These are phyloP conservation scores for Abrostola triplasia DNA, from an alignment of 2,888 invertebrate species.

Conservation along the genomic window DNA sequence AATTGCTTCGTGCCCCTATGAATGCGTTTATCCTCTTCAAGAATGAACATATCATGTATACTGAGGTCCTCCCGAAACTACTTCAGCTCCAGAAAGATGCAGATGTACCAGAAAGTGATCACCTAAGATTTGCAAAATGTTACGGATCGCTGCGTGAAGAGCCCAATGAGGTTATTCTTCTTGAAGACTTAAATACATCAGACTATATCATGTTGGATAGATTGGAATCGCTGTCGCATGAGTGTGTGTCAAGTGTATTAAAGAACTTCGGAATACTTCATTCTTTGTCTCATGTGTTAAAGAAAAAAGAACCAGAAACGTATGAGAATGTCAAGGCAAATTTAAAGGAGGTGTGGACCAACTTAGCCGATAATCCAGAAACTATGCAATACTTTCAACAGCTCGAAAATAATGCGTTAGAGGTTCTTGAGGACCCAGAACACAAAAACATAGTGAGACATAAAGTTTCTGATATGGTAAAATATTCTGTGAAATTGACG, in stretches of 20 bases:
- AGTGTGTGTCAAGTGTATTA: slow-evolving; percentile 60
- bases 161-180: slow-evolving; percentile 64
- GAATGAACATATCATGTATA: slow-evolving; percentile 67
- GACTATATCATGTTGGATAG: slow-evolving; percentile 65
- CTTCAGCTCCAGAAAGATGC: slow-evolving; percentile 61
- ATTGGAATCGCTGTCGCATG: slow-evolving; percentile 59
- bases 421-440: slow-evolving; percentile 54
- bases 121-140: slow-evolving; percentile 61
- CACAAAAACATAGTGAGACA: slow-evolving; percentile 53
- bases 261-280: slow-evolving; percentile 68
- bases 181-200: slow-evolving; percentile 66
- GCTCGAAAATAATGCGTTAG: slow-evolving; percentile 39
- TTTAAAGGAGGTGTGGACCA: slow-evolving; percentile 50
- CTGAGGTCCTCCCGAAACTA: slow-evolving; percentile 63
- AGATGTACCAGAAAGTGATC: slow-evolving; percentile 59
- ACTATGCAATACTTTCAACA: slow-evolving; percentile 16
- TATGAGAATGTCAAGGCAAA: slow-evolving; percentile 48
- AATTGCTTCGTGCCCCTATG: slow-evolving; percentile 44
- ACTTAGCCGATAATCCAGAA: slow-evolving; percentile 2
- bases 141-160: slow-evolving; percentile 61
- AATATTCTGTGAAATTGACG: slow-evolving; percentile 25
- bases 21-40: slow-evolving; percentile 51
- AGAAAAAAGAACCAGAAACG: slow-evolving; percentile 58
- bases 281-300: slow-evolving; percentile 68
- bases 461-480: slow-evolving; percentile 26